phyloP scores from a whole-genome alignment of 2,797 vertebrate species.

The Diplodus sargus region DNA sequence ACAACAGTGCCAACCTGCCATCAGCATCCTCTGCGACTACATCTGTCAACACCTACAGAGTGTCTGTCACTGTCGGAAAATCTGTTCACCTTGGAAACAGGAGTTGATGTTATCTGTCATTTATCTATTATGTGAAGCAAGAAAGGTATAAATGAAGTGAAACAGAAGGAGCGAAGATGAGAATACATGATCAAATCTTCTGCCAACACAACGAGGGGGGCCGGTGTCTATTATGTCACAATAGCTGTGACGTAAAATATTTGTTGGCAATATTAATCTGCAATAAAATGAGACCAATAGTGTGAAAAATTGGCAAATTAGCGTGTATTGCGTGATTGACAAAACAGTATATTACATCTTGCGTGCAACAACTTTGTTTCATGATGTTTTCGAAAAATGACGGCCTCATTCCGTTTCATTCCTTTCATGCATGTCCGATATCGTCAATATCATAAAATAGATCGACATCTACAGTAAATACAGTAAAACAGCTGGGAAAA shows the following conservation, averaged over 20 bases:
- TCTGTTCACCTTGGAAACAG: neutral
- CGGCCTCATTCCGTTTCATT: too few relatives aligned
- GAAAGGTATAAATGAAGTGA: neutral
- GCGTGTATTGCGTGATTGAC: neutral
- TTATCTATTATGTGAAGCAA: neutral
- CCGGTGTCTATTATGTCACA: neutral
- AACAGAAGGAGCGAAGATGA: neutral
- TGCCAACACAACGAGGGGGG: neutral
- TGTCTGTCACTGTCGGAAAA: constrained; percentile 15
- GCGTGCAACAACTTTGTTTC: too few relatives aligned
- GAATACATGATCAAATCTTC: neutral
- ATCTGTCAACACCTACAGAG: constrained; percentile 6
- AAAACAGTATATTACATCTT: neutral
- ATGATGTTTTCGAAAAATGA: too few relatives aligned
- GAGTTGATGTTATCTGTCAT: neutral
- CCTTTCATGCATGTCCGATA: neutral
- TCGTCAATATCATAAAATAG: neutral
- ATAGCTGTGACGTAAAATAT: neutral
- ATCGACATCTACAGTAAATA: neutral
- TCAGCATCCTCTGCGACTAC: neutral
- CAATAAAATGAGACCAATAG: neutral
- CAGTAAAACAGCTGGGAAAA: neutral
- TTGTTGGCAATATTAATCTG: neutral
- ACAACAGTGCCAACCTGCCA: neutral
- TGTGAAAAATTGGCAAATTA: neutral